Evolutionary conservation across 2,113 vertebrate species (phyloP).

Genomic region (Ochotona princeps): DNA sequence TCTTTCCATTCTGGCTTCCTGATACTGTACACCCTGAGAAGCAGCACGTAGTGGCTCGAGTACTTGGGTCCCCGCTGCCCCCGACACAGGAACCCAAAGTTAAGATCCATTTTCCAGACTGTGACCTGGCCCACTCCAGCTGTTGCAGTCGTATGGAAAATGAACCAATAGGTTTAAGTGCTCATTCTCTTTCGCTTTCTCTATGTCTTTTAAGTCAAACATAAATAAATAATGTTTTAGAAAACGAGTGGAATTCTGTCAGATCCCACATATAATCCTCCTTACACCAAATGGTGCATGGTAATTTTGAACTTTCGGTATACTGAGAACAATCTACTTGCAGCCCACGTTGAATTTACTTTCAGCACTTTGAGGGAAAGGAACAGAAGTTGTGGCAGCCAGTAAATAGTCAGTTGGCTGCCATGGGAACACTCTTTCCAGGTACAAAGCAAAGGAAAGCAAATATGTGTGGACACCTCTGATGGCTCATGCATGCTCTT

Average conservation of each 20-base stretch:
- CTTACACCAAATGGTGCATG: not conserved
- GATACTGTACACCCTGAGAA: too few species aligned
- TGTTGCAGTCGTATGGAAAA: too few species aligned
- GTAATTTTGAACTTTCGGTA: not conserved
- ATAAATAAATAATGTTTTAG: too few species aligned
- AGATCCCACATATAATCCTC: not conserved
- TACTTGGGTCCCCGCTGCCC: too few species aligned
- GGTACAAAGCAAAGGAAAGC: not conserved
- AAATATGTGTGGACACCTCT: not conserved
- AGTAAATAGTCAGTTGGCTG: not conserved
- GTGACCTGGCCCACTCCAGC: too few species aligned
- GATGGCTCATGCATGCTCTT: not conserved
- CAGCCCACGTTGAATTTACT: not conserved
- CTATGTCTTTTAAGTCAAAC: too few species aligned
- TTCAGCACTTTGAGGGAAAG: not conserved
- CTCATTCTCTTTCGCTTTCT: too few species aligned
- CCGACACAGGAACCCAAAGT: too few species aligned
- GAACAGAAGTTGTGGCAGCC: not conserved
- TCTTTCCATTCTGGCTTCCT: too few species aligned
- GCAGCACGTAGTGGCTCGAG: too few species aligned
- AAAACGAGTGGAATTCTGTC: not conserved
- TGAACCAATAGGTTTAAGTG: too few species aligned
- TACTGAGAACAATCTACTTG: not conserved
- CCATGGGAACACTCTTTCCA: not conserved
- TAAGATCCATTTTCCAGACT: too few species aligned